These are phyloP conservation scores for Temnothorax longispinosus DNA, from an alignment of 1,140 invertebrate species.

Conservation along the genomic window DNA sequence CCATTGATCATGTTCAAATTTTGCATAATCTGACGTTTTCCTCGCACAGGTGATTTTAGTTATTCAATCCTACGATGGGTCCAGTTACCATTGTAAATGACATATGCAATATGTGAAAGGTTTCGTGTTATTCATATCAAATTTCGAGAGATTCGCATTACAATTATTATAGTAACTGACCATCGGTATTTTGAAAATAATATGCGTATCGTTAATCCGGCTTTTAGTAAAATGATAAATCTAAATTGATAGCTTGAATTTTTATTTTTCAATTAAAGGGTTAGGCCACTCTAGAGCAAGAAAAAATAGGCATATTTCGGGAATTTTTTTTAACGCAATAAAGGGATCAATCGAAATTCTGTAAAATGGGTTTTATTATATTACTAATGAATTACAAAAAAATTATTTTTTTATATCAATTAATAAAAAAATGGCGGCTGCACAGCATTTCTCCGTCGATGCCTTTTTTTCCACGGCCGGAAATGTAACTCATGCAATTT, in stretches of 20 bases:
- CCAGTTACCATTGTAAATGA: conserved; percentile 26
- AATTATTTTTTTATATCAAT: too few relatives aligned
- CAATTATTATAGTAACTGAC: not conserved
- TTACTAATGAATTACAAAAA: too few relatives aligned
- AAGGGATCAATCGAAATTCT: too few relatives aligned
- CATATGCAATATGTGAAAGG: not conserved
- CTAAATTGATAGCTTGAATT: not conserved
- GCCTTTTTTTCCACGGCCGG: too few relatives aligned
- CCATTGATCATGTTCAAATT: conserved; percentile 19
- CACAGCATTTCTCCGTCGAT: too few relatives aligned
- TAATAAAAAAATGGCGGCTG: too few relatives aligned
- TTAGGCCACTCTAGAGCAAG: too few relatives aligned
- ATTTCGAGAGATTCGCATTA: conserved; percentile 19
- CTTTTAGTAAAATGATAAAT: not conserved
- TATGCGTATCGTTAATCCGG: not conserved
- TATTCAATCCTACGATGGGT: not conserved
- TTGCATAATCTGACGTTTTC: conserved; percentile 9
- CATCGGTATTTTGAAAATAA: not conserved
- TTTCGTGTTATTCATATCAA: not conserved
- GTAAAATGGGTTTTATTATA: too few relatives aligned
- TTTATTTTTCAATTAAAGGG: not conserved
- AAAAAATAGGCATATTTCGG: too few relatives aligned
- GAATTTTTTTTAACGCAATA: too few relatives aligned
- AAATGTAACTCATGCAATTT: too few relatives aligned
- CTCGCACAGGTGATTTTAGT: conserved; percentile 13